phyloP scores from a whole-genome alignment of 2,113 vertebrate genomes.

The Neomonachus schauinslandi region DNA sequence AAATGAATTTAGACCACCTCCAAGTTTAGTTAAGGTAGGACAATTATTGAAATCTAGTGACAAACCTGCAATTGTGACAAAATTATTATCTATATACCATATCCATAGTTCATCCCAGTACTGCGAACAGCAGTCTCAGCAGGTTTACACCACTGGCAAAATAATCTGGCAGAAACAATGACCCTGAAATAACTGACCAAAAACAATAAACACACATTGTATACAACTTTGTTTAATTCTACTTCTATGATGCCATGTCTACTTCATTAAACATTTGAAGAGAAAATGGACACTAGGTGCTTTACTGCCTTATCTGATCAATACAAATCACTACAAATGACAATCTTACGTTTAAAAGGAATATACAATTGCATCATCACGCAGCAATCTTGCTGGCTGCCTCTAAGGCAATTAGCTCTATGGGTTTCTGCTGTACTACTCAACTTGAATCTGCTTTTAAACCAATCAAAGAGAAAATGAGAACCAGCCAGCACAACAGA shows the following conservation, averaged over 20 bases:
- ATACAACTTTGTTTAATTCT: slow-evolving; percentile 22
- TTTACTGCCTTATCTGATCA: background rate
- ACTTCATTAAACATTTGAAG: slow-evolving; percentile 23
- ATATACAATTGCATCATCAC: background rate
- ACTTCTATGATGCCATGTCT: background rate
- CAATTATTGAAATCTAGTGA: background rate
- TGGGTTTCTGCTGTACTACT: background rate
- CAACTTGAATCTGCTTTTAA: background rate
- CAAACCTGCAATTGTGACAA: background rate
- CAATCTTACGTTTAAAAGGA: background rate
- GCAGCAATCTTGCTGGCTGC: background rate
- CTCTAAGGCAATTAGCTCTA: background rate
- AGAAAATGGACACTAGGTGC: background rate
- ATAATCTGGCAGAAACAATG: background rate
- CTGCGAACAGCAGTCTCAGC: background rate
- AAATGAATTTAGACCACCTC: background rate
- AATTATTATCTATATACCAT: background rate
- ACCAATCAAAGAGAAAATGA: background rate
- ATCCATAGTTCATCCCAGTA: background rate
- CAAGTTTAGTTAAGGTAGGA: background rate
- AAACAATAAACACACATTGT: background rate
- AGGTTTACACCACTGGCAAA: background rate
- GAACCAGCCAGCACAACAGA: background rate
- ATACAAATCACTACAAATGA: background rate
- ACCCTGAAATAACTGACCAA: background rate